Percentiles rank a stretch among this genome's conserved stretches.
These are phyloP conservation scores for Mormyrops attenuatus DNA, from an alignment of 2,797 vertebrate species.

Conservation along the genomic window DNA sequence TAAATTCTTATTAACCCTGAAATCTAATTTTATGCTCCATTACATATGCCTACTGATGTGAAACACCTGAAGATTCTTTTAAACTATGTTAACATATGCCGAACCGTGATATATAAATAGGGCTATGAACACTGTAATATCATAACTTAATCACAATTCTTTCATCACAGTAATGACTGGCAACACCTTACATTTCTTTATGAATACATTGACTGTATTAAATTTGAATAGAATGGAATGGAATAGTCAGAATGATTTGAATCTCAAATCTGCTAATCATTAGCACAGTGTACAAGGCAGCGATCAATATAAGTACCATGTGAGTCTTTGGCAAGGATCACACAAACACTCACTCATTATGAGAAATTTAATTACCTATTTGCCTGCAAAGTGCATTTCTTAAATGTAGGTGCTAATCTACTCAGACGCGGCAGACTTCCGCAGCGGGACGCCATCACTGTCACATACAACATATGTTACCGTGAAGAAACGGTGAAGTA, in stretches of 20 bases:
- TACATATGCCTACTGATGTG: constrained; percentile 60
- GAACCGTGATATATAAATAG: constrained; percentile 41
- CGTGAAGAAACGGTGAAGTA: neutral
- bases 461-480: neutral
- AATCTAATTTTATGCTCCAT: constrained; percentile 65
- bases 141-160: neutral
- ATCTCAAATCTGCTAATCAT: neutral
- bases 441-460: neutral
- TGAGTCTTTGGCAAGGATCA: neutral
- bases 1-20: constrained; percentile 26
- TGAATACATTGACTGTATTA: neutral
- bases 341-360: neutral
- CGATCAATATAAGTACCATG: neutral
- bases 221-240: neutral
- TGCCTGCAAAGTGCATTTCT: neutral
- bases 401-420: neutral
- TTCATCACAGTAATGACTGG: neutral
- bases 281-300: neutral
- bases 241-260: neutral
- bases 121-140: constrained; percentile 37
- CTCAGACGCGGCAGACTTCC: neutral
- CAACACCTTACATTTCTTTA: neutral
- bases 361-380: neutral
- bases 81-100: constrained; percentile 55
- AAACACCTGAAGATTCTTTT: constrained; percentile 56